Percentiles rank a stretch among this genome's conserved stretches.
Conservation (phyloP, 1,140 invertebrate species). For the Drosophila prosaltans region DNA sequence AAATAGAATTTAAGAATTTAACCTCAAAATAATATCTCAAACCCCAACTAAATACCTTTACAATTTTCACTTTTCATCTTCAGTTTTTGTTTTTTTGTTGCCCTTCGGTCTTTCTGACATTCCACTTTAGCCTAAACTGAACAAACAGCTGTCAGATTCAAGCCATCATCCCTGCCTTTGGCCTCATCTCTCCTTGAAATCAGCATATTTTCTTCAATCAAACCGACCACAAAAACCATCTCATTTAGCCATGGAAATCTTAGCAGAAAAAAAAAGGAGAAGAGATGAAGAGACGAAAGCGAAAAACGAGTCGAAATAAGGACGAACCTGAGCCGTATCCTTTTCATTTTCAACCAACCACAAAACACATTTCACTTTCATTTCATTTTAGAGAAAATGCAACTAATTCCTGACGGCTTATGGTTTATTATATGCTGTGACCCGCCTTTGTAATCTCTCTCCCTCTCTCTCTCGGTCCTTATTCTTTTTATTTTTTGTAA, state of each 20-base stretch:
- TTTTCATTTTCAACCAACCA: slow-evolving; percentile 75
- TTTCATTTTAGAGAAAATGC: slow-evolving; percentile 74
- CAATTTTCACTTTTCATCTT: slow-evolving; percentile 56
- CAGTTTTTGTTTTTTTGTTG: slow-evolving; percentile 27
- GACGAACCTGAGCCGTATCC: slow-evolving; percentile 65
- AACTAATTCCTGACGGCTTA: slow-evolving; percentile 80
- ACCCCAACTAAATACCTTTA: slow-evolving; percentile 30
- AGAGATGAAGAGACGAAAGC: slow-evolving; percentile 15
- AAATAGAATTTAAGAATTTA: slow-evolving; percentile 10
- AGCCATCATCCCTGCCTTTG: slow-evolving; percentile 25
- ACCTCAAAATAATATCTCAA: slow-evolving; percentile 10
- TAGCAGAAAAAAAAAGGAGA: slow-evolving; percentile 44
- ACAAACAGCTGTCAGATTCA: slow-evolving; percentile 65
- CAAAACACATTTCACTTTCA: slow-evolving; percentile 78
- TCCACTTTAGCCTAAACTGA: slow-evolving; percentile 46
- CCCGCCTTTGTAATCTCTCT: slow-evolving; percentile 5
- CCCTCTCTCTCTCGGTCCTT: slow-evolving; percentile 17
- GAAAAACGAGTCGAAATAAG: slow-evolving; percentile 1
- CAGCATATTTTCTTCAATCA: slow-evolving; percentile 56
- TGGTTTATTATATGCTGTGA: slow-evolving; percentile 64
- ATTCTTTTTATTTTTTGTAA: slow-evolving; percentile 49
- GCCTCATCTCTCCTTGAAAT: slow-evolving; percentile 22
- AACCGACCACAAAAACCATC: slow-evolving; percentile 74
- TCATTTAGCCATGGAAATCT: slow-evolving; percentile 79
- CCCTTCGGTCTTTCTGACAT: slow-evolving; percentile 49